Base-by-base conservation (phyloP, 2,888 invertebrate species). In the Brenthis daphne region DNA sequence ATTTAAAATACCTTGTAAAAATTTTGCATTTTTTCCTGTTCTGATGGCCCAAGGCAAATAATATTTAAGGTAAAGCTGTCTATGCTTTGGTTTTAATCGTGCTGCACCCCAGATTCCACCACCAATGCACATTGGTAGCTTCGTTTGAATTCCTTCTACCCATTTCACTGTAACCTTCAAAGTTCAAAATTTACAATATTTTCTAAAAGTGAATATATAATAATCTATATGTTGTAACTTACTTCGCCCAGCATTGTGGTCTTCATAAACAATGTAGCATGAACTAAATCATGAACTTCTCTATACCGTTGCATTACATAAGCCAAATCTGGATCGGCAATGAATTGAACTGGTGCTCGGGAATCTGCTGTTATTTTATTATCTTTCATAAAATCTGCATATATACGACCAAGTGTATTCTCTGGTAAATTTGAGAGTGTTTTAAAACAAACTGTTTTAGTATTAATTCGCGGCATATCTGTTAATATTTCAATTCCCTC, bases 291-390 rank as follows among this genome's bases (percentile, higher is more conserved):
- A 86, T 99, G 99, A 11, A 97, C 96, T 92, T 99, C 99, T 75
- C 99, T 95, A 85, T 99, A 99, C 66, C 99, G 94, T 86, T 98
- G 98, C 96, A 99, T 98, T 57, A 99, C 96, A 89, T 99, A 99
- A 5, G 98, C 98, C 77, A 98, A 88, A 74, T 98, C 96, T 1
- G 95, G 90, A 85, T 99, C 97, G 75, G 97, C 95, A 60, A 99
- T 95, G 89, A 99, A 99, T 79, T 97, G 96, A 0, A 99, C 99
- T 16, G 96, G 95, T 75, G 96, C 93, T 73, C 99, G 94, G 48
- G 97, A 96, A 92, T 99, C 99, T 0, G 99, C 99, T 6, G 97
- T 97, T 1, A 99, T 98, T 77, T 96, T 95, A 90, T 99, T 97
- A 71, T 94, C 94, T 69, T 93, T 93, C 79, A 99, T 94, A 87